Percentiles rank a stretch among this genome's conserved stretches.
Evolutionary conservation across 2,113 vertebrate genomes (phyloP).

Genomic region (Steatornis caripensis): DNA sequence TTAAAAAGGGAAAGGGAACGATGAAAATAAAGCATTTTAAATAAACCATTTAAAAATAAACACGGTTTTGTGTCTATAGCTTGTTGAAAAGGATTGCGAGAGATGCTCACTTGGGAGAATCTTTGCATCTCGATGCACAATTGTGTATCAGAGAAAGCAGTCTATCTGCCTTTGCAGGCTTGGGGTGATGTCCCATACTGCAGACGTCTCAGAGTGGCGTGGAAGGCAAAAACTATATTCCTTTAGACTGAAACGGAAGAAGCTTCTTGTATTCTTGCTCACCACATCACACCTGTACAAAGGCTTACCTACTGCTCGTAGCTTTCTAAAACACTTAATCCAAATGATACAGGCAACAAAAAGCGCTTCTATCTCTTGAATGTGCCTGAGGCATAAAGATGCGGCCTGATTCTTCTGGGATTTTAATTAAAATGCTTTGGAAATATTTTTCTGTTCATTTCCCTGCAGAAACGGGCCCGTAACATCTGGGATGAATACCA

Average conservation of each 20-base stretch:
- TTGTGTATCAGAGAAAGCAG: not conserved
- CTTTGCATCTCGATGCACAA: not conserved
- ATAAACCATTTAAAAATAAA: no score
- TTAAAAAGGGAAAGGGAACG: not conserved
- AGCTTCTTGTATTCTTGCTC: not conserved
- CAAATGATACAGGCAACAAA: not conserved
- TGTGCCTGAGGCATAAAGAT: not conserved
- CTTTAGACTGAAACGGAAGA: not conserved
- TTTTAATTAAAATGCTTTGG: not conserved
- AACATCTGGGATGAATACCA: not conserved
- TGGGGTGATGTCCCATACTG: not conserved
- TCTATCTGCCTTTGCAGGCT: not conserved
- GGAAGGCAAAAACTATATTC: not conserved
- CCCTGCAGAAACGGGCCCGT: not conserved
- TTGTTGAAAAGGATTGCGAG: not conserved
- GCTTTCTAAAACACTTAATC: not conserved
- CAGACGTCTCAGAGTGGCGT: not conserved
- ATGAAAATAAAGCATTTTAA: not conserved
- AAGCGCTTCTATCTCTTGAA: not conserved
- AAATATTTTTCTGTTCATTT: not conserved
- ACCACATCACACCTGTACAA: not conserved
- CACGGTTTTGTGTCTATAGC: not conserved
- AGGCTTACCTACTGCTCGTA: not conserved
- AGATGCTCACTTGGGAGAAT: not conserved
- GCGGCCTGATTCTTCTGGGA: not conserved